Evolutionary conservation across 2,797 vertebrate genomes (phyloP), one percentile per base, ranked within the genome.

Genomic region (Pterois miles): DNA sequence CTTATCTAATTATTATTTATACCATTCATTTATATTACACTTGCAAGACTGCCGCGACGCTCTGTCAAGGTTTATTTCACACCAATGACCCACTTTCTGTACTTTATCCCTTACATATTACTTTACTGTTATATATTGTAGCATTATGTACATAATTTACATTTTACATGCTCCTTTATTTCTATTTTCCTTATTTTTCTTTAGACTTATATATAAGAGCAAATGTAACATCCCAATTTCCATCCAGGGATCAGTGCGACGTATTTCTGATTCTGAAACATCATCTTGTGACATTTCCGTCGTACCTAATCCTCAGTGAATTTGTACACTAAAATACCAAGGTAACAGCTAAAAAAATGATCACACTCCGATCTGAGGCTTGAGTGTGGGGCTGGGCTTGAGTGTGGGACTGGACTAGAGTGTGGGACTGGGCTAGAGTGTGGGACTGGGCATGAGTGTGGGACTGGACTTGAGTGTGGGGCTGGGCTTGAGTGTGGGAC

Each of bases 311-410:
- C 33, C 11, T 18, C 31, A 2, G 13, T 12, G 11, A 9, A 10
- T 57, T 20, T 52, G n/a, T 23, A 38, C 16, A 59, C 8, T 73
- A 12, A 73, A 52, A 59, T 14, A 46, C 6, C 25, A 48, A 43
- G 11, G 29, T 23, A 46, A 66, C 14, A 11, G 23, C 11, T 67
- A 1, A 25, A 16, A n/a, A 57, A 23, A 52, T 11, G 0, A 33
- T 71, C 68, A 69, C 84, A 71, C 86, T 56, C 10, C 29, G 46
- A 59, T 87, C 72, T 59, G 57, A 64, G 75, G 78, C 72, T 62
- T 4, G 33, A 79, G 65, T n/a, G n/a, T n/a, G n/a, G n/a, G n/a
- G n/a, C n/a, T n/a, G n/a, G n/a, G n/a, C n/a, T n/a, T n/a, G n/a
- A n/a, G n/a, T n/a, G n/a, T n/a, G n/a, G n/a, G n/a, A n/a, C n/a